phyloP scores from a whole-genome alignment of 2,113 vertebrate genomes.

The Mesitornis unicolor region DNA sequence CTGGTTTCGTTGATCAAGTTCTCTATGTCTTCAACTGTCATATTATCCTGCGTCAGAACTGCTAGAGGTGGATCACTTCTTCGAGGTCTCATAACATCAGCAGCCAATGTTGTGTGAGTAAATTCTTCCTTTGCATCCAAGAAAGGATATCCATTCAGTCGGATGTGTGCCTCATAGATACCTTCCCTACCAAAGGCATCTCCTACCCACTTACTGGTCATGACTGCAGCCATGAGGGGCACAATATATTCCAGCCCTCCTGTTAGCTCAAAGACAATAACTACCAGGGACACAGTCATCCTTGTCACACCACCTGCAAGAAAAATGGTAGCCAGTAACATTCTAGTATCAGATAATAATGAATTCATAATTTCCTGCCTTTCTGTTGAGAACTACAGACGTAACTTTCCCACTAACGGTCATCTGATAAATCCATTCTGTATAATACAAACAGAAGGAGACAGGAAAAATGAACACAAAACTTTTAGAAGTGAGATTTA shows the following conservation, averaged over 20 bases:
- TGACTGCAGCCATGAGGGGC: slow-evolving; percentile 97
- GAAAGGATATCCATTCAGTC: slow-evolving; percentile 97
- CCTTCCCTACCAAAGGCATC: slow-evolving; percentile 97
- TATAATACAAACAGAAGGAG: background rate
- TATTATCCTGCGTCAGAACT: slow-evolving; percentile 95
- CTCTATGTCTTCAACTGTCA: slow-evolving; percentile 95
- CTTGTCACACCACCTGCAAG: slow-evolving; percentile 92
- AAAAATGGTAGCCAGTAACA: background rate
- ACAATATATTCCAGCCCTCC: slow-evolving; percentile 98
- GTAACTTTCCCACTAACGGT: background rate
- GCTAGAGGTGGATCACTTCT: slow-evolving; percentile 89
- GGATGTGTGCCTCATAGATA: slow-evolving; percentile 97
- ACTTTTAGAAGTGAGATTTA: background rate
- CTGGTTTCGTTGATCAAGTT: slow-evolving; percentile 91
- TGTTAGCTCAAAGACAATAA: slow-evolving; percentile 97
- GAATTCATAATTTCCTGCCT: background rate
- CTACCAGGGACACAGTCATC: slow-evolving; percentile 97
- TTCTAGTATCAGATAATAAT: background rate
- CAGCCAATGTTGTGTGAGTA: slow-evolving; percentile 92
- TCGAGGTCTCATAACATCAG: slow-evolving; percentile 95
- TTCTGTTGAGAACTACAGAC: background rate
- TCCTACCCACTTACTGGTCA: slow-evolving; percentile 99
- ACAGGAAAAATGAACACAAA: background rate
- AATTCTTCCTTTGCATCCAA: slow-evolving; percentile 98
- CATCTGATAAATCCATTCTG: background rate